Base-by-base conservation (phyloP, 2,113 vertebrate genomes). In the Zosterops lateralis region DNA sequence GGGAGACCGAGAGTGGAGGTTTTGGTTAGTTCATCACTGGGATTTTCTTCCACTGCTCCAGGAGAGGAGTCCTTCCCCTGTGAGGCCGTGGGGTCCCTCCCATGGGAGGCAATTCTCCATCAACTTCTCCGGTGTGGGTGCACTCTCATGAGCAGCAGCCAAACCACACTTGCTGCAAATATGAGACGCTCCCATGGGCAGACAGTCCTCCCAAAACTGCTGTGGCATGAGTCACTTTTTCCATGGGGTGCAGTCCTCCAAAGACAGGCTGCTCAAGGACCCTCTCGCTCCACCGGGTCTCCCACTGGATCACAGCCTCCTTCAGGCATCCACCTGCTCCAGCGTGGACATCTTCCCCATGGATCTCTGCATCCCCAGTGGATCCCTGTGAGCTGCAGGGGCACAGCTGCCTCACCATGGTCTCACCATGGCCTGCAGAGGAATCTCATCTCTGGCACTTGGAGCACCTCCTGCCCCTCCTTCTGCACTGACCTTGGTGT, bases 21-120 rank as follows among this genome's bases (percentile, higher is more conserved):
- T 50, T 75, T 76, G 57, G 5, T 61, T 25, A 15, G 44, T 38
- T 32, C 9, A 19, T 40, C 21, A 15, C 16, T 0, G 5, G 48
- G 16, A 38, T 38, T 25, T 48, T 24, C 12, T 48, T 76, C 28
- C 1, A 0, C n/a, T 36, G 16, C 44, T 75, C 15, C 1, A 10
- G 34, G 12, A 50, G 28, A 48, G 9, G 28, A 32, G 3, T 76
- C 28, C 34, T 40, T 61, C 20, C 44, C 12, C 7, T 38, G 21
- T 50, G 34, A 31, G 44, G 6, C 28, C 0, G 0, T 31, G 28
- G 28, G 20, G 16, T 38, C 12, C 7, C 28, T 76, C 9, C 34
- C 29, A 40, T 1, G 2, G 44, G n/a, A 74, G 14, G 31, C 11
- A 38, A 42, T 6, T 75, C n/a, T 75, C 32, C 2, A 3, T 47